These are phyloP conservation scores for Microctonus brassicae DNA, from an alignment of 2,888 invertebrate genomes.

Conservation along the genomic window DNA sequence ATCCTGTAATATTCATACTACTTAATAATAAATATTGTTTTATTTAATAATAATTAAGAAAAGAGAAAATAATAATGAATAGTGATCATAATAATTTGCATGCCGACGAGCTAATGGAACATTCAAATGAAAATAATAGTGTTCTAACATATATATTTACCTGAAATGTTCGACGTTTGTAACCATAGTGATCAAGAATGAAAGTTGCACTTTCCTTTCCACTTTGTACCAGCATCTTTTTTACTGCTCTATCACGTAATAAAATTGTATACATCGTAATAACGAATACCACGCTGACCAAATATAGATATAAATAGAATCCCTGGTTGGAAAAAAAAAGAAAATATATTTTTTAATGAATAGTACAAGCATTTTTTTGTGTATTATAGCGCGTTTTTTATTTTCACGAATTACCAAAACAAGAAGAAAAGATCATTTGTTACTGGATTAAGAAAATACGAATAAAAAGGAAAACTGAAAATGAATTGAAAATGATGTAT, in stretches of 20 bases:
- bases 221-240: conserved; percentile 60
- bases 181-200: conserved; percentile 43
- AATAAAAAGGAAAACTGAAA: conserved; percentile 8
- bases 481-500: no score
- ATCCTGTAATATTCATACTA: no score
- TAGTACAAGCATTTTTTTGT: neutral
- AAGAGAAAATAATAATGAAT: no score
- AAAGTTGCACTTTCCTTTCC: conserved; percentile 54
- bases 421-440: no score
- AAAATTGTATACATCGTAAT: conserved; percentile 79
- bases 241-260: conserved; percentile 76
- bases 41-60: no score
- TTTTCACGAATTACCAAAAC: no score
- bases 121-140: no score
- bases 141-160: no score
- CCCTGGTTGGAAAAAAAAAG: conserved; percentile 71
- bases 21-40: no score
- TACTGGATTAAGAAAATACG: no score
- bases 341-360: neutral
- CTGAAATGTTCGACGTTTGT: conserved; percentile 39
- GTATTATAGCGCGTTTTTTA: neutral
- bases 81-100: no score
- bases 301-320: conserved; percentile 86
- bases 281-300: conserved; percentile 83
- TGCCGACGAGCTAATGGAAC: no score